These are phyloP conservation scores for Eurytoma californica DNA, from an alignment of 2,888 invertebrate genomes.

Conservation along the genomic window DNA sequence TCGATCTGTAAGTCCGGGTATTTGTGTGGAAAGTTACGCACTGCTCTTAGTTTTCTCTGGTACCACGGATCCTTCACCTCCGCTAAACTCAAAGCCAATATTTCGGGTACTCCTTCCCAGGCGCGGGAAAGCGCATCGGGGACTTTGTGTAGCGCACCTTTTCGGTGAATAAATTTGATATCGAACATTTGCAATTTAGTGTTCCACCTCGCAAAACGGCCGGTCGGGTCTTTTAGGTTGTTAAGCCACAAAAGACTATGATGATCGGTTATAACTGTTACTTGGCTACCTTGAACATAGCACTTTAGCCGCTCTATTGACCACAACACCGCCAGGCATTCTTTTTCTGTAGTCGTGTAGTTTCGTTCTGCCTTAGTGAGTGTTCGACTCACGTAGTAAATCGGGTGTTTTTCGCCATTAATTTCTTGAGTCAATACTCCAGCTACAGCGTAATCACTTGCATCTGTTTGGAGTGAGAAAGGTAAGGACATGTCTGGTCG, in stretches of 20 bases:
- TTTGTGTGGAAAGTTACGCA: neutral
- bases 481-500: constrained; percentile 57
- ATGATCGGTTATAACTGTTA: constrained; percentile 60
- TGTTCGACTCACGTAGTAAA: constrained; percentile 55
- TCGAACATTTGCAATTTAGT: neutral
- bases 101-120: neutral
- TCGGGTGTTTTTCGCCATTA: constrained; percentile 43
- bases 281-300: constrained; percentile 47
- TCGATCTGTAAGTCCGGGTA: neutral
- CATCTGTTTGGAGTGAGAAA: constrained; percentile 4
- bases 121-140: neutral
- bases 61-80: neutral
- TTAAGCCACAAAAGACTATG: constrained; percentile 50
- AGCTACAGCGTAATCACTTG: too few relatives aligned
- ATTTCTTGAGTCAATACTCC: too few relatives aligned
- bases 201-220: neutral
- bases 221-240: constrained; percentile 11
- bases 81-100: neutral
- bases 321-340: constrained; percentile 53
- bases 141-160: neutral
- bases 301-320: constrained; percentile 28
- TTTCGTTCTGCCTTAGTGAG: constrained; percentile 20
- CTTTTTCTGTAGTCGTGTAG: constrained; percentile 40
- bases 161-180: neutral
- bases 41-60: neutral